Base-by-base conservation (phyloP, 2,113 vertebrate genomes). In the Melierax canorus region DNA sequence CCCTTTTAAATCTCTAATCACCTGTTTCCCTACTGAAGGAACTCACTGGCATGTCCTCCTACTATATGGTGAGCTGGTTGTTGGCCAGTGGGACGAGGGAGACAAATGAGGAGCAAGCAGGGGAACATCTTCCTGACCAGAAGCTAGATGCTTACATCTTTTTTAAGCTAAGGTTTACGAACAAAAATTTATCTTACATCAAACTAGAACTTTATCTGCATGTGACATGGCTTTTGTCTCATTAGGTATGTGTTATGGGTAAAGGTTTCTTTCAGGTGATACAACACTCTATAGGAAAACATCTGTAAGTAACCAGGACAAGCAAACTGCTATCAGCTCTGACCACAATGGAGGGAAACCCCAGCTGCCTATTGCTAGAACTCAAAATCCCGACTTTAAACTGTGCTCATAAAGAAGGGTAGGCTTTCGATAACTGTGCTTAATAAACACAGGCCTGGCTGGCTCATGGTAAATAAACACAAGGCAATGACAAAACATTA, bases 51-150 rank as follows among this genome's bases (percentile, higher is more conserved):
- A 18, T 36, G 32, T 19, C 29, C 8, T 43, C 14, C 63, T 29
- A 63, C 34, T 5, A 13, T 0, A 14, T 0, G 1, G 15, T 4
- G 6, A 53, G 27, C 13, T 46, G 29, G 21, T 3, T n/a, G 18
- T 5, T 27, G 20, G 66, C 15, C 36, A 36, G 11, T 1, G 1
- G 43, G 20, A 71, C 7, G 32, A 73, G 8, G 59, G 15, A 79
- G 16, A 46, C 34, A 58, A 55, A 50, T 41, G 24, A 66, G 53
- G 24, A 43, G 13, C 27, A 53, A 88, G 48, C 21, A 91, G 16
- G 8, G 29, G 7, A 51, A 51, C 36, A 43, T 4, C 60, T 41
- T 74, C 43, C 45, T n/a, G 15, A n/a, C 21, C 75, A 45, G 16
- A 11, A 84, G 5, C 17, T 21, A 56, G 15, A 76, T 48, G 24